A percentile compares a stretch with the other conserved stretches of the same genome.
Evolutionary conservation across 2,797 vertebrate species (phyloP).

Genomic region (Amazonetta brasiliensis): DNA sequence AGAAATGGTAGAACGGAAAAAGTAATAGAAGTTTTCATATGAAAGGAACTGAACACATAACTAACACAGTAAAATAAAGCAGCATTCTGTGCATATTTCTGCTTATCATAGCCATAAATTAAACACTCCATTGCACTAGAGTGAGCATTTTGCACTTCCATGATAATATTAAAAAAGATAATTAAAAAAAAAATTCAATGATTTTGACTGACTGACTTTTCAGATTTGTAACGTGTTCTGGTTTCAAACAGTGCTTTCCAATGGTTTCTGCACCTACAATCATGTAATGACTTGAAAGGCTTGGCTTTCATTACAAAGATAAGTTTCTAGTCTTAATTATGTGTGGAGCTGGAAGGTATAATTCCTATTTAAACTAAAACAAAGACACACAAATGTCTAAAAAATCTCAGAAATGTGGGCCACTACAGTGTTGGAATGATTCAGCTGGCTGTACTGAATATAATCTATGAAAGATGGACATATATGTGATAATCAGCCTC

Average conservation of each 20-base stretch:
- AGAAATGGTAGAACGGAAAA: slow-evolving; percentile 36
- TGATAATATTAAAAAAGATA: neutral
- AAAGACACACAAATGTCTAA: neutral
- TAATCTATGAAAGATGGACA: neutral
- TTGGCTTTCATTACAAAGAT: neutral
- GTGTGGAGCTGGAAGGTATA: neutral
- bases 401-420: neutral
- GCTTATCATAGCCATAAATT: neutral
- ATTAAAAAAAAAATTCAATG: neutral
- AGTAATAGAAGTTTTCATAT: slow-evolving; percentile 19
- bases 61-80: slow-evolving; percentile 19
- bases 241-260: neutral
- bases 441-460: neutral
- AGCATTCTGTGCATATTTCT: slow-evolving; percentile 4
- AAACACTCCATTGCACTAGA: neutral
- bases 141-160: neutral
- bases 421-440: neutral
- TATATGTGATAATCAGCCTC: neutral
- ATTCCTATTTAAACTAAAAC: neutral
- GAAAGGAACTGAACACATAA: slow-evolving; percentile 36
- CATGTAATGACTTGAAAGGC: neutral
- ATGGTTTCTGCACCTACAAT: neutral
- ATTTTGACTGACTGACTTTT: neutral
- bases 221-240: neutral
- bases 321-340: neutral